phyloP scores from a whole-genome alignment of 2,113 vertebrate genomes.

The Tachycineta bicolor region DNA sequence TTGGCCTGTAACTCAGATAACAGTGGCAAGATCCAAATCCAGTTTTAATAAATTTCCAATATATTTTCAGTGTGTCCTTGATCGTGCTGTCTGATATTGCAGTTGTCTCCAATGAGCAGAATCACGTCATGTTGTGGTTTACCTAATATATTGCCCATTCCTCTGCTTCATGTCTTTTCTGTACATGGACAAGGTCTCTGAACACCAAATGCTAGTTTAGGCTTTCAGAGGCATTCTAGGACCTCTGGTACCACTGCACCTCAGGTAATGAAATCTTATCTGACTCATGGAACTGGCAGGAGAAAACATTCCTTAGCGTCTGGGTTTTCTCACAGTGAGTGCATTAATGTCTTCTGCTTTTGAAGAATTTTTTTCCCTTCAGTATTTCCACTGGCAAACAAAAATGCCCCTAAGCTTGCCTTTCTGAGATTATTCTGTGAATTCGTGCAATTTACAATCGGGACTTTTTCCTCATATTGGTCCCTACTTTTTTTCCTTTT shows the following conservation, averaged over 20 bases:
- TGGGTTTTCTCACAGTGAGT: neutral
- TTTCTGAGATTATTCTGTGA: neutral
- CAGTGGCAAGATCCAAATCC: neutral
- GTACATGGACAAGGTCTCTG: neutral
- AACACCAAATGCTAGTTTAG: neutral
- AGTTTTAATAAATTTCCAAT: neutral
- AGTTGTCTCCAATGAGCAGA: neutral
- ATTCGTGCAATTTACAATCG: neutral
- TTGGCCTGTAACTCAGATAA: neutral
- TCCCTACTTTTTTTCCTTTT: neutral
- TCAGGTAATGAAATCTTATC: neutral
- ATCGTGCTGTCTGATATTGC: neutral
- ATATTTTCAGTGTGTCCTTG: neutral
- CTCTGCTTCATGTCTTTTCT: neutral
- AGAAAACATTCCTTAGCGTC: neutral
- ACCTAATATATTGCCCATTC: neutral
- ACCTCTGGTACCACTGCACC: neutral
- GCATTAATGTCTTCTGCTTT: neutral
- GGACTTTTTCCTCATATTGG: neutral
- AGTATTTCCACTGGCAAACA: neutral
- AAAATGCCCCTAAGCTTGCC: neutral
- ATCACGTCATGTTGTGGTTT: neutral
- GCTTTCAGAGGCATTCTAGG: neutral
- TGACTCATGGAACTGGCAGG: neutral
- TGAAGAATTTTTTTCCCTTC: neutral